Evolutionary conservation across 2,113 vertebrate species (phyloP), one percentile per base, ranked within the genome.

Genomic region (Nesospiza acunhae): DNA sequence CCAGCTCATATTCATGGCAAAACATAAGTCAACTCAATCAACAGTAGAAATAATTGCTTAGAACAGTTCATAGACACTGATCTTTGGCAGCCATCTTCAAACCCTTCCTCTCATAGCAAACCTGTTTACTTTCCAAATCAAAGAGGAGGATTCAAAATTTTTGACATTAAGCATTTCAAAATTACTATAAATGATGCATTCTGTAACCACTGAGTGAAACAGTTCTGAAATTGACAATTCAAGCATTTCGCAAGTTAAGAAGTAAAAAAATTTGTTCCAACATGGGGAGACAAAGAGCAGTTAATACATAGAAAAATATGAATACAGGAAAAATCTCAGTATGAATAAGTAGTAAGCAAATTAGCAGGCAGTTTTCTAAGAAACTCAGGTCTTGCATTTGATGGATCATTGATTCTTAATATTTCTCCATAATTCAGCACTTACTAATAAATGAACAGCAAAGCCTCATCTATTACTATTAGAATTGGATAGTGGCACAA

Each of bases 41-140:
- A 49, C 27, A 84, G 64, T 53, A 95, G 55, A 90, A 93, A 84
- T 95, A 94, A 93, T 90, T 90, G 79, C 64, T 90, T 82, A 94
- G 85, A 90, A 88, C 55, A 90, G 60, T 79, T 91, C 78, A 70
- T 47, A 4, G 11, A 92, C 47, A 27, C 28, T 58, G 69, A 84
- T 75, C 53, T 56, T 78, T 87, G 88, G 44, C 76, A 89, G 73
- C 31, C 37, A 75, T 27, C 56, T 92, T 92, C 49, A 52, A 90
- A 82, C 9, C 3, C 70, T 68, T 68, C 16, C 37, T 76, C 73
- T 82, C 85, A 47, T 2, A 49, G 26, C 44, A 92, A 84, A 46
- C 46, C 53, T 70, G 17, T 73, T 90, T 69, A 68, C 52, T 72
- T 67, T 52, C 11, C 90, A 72, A 91, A 59, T 20, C 6, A 3